Evolutionary conservation across 2,113 vertebrate species (phyloP).

Genomic region (Campylomormyrus numenius): DNA sequence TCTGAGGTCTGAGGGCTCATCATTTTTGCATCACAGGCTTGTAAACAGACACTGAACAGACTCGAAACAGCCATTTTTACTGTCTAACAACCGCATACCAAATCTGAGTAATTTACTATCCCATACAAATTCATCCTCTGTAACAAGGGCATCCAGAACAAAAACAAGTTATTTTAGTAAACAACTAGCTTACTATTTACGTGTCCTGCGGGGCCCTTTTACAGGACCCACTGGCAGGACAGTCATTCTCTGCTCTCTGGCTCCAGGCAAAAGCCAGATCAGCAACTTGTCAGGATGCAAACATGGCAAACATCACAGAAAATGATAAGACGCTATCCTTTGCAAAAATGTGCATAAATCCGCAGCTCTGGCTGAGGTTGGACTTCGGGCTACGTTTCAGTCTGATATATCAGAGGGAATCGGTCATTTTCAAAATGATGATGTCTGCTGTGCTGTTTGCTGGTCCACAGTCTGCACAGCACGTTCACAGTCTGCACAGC

Average conservation of each 20-base stretch:
- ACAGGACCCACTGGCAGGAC: background rate
- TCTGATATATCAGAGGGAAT: background rate
- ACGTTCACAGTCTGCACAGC: background rate
- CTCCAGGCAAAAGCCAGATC: background rate
- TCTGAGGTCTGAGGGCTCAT: background rate
- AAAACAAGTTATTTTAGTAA: background rate
- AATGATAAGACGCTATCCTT: background rate
- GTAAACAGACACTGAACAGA: background rate
- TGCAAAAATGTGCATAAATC: background rate
- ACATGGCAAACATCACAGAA: background rate
- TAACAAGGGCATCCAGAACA: background rate
- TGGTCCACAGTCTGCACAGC: background rate
- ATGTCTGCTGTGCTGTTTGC: background rate
- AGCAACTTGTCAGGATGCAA: background rate
- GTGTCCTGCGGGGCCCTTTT: background rate
- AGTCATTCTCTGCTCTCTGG: background rate
- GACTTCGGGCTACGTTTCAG: background rate
- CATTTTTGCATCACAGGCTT: background rate
- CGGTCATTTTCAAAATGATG: background rate
- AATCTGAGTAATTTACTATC: background rate
- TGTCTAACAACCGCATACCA: background rate
- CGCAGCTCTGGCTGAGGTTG: background rate
- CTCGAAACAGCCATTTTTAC: background rate
- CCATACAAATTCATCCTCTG: background rate
- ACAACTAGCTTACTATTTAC: background rate